Conservation (phyloP, 2,113 vertebrate genomes). For the human region GRCh38 chr2:165804501-165805000, state of each 20-base stretch:
- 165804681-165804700: background rate
- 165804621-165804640: slow-evolving; percentile 36
- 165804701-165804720: background rate
- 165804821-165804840: slow-evolving; percentile 13
- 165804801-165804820: background rate
- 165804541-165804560: background rate
- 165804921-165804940: slow-evolving; percentile 7
- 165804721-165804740: slow-evolving; percentile 22
- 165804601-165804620: background rate
- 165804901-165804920: background rate
- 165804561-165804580: background rate
- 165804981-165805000: background rate
- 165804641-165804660: background rate
- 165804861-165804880: background rate
- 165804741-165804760: background rate
- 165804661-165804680: background rate
- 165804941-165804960: background rate
- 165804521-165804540: background rate
- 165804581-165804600: background rate
- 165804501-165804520: background rate
- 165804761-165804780: background rate
- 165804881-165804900: slow-evolving; percentile 42
- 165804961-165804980: background rate
- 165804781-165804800: background rate
- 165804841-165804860: background rate